These are phyloP conservation scores for Pelmatolapia mariae DNA, from an alignment of 2,113 vertebrate species.

Conservation along the genomic window DNA sequence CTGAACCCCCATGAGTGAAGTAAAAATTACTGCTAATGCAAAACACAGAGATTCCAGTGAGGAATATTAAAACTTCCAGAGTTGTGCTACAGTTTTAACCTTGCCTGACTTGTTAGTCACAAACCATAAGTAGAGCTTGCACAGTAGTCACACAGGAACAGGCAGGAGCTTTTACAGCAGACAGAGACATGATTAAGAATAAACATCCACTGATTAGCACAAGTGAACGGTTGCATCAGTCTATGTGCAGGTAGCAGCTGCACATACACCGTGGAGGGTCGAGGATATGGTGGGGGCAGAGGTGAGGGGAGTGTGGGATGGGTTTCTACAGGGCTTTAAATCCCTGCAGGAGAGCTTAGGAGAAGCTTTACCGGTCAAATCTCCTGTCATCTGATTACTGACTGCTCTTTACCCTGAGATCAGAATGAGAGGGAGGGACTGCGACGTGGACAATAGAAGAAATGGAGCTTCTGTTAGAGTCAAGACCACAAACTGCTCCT, in stretches of 20 bases:
- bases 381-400: conserved; percentile 71
- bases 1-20: neutral
- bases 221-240: neutral
- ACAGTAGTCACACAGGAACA: neutral
- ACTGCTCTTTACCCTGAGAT: conserved; percentile 57
- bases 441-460: neutral
- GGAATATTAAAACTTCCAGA: neutral
- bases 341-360: conserved; percentile 46
- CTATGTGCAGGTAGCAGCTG: neutral
- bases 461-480: neutral
- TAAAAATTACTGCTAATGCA: neutral
- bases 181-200: neutral
- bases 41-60: rapidly evolving
- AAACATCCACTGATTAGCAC: neutral
- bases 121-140: rapidly evolving
- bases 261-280: neutral
- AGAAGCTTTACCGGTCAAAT: conserved; percentile 61
- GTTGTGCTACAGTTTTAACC: neutral
- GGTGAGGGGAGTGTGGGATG: neutral
- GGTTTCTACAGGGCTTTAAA: conserved; percentile 27
- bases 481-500: neutral
- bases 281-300: neutral
- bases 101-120: rapidly evolving
- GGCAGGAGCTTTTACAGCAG: neutral
- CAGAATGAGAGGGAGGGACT: neutral